Percentiles rank a stretch among this genome's conserved stretches.
These are phyloP conservation scores for Hipposideros armiger DNA, from an alignment of 2,113 vertebrate species.

Conservation along the genomic window DNA sequence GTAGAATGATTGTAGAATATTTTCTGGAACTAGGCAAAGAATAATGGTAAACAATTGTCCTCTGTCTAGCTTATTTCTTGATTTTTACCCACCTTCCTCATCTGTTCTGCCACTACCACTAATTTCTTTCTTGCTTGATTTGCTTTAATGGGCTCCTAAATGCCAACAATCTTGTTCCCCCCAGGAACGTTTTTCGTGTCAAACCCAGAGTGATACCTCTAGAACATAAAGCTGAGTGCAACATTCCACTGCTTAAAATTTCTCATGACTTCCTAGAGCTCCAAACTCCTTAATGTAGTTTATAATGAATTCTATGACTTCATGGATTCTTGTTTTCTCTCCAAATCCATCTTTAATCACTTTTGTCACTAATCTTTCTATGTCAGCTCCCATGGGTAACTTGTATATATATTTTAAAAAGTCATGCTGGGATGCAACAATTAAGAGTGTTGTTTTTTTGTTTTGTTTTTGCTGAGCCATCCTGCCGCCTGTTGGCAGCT, in stretches of 20 bases:
- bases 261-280: neutral
- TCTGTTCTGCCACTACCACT: neutral
- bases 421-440: neutral
- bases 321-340: constrained; percentile 17
- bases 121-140: neutral
- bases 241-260: neutral
- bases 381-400: neutral
- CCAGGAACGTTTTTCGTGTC: neutral
- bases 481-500: too few relatives aligned
- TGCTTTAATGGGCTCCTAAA: neutral
- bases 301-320: neutral
- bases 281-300: neutral
- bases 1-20: neutral
- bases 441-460: neutral
- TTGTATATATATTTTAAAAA: too few relatives aligned
- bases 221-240: neutral
- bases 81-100: neutral
- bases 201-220: neutral
- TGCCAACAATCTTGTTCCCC: neutral
- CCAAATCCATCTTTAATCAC: neutral
- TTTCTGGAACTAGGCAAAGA: neutral
- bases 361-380: neutral
- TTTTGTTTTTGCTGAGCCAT: too few relatives aligned
- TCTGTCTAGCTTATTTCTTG: neutral
- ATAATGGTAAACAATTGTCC: neutral